A percentile compares a stretch with the other conserved stretches of the same genome.
phyloP scores from a whole-genome alignment of 2,797 vertebrate species.

The Pampus argenteus region DNA sequence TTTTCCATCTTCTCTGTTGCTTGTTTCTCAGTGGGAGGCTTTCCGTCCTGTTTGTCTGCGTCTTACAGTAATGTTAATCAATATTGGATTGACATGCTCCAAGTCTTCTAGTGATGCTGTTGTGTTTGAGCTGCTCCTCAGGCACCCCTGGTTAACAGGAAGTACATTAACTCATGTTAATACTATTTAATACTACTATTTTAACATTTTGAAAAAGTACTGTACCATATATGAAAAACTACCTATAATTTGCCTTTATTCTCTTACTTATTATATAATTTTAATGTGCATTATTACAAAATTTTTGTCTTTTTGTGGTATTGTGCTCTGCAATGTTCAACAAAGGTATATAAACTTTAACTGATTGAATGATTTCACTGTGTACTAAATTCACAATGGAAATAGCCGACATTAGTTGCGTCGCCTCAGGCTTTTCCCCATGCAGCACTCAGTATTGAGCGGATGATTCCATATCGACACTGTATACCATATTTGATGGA shows the following conservation, averaged over 20 bases:
- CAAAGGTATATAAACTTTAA: neutral
- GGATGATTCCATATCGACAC: conserved; percentile 12
- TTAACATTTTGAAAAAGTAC: neutral
- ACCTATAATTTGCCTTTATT: too few relatives aligned
- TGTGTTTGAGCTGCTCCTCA: neutral
- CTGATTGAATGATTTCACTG: conserved; percentile 23
- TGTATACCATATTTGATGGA: conserved; percentile 6
- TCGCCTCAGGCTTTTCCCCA: conserved; percentile 31
- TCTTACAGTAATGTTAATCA: neutral
- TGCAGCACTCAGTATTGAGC: conserved; percentile 32
- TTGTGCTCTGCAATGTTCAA: neutral
- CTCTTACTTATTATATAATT: neutral
- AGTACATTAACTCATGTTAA: neutral
- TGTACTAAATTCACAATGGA: conserved; percentile 25
- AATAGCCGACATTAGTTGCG: conserved; percentile 11
- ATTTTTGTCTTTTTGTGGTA: neutral
- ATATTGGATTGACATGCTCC: neutral
- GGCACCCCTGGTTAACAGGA: neutral
- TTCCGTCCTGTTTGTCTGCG: neutral
- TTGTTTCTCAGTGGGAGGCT: neutral
- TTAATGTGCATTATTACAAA: neutral
- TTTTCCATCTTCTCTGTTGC: neutral
- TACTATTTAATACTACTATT: neutral
- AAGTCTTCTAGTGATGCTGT: neutral
- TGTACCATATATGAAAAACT: neutral